phyloP scores from a whole-genome alignment of 2,113 vertebrate species.

The Notiomystis cincta region DNA sequence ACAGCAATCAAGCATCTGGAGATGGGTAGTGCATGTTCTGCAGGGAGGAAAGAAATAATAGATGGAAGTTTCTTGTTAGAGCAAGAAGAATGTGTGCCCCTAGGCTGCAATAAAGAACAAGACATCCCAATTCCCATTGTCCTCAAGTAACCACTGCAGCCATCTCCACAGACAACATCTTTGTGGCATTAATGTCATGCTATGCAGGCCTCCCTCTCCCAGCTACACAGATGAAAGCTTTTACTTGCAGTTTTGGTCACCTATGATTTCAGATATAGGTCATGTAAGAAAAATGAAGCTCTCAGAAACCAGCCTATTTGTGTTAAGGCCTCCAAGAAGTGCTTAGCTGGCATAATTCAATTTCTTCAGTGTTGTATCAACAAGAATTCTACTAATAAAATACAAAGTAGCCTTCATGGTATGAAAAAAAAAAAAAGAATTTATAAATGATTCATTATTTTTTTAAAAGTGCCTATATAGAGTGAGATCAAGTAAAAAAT shows the following conservation, averaged over 20 bases:
- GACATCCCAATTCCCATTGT: slow-evolving; percentile 11
- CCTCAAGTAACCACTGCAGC: slow-evolving; percentile 39
- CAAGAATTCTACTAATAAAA: not conserved
- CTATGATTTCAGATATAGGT: not conserved
- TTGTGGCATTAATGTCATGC: not conserved
- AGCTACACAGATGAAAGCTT: not conserved
- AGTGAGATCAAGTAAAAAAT: not conserved
- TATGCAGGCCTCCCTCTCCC: not conserved
- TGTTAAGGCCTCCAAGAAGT: not conserved
- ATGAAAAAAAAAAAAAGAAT: not conserved
- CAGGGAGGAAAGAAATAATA: slow-evolving; percentile 42
- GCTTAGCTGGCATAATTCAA: not conserved
- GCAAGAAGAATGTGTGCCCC: slow-evolving; percentile 34
- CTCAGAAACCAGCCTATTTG: not conserved
- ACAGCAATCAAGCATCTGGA: not conserved
- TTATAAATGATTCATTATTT: not conserved
- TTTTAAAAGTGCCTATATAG: not conserved
- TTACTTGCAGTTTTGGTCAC: not conserved
- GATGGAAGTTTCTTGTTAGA: slow-evolving; percentile 45
- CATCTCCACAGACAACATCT: not conserved
- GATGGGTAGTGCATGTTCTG: not conserved
- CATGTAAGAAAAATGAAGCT: not conserved
- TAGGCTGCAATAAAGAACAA: slow-evolving; percentile 37
- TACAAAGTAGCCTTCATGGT: not conserved
- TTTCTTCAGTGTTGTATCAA: not conserved